Evolutionary conservation across 2,888 invertebrate genomes (phyloP), one percentile per base, ranked within the genome.

Genomic region (Phortica magna): DNA sequence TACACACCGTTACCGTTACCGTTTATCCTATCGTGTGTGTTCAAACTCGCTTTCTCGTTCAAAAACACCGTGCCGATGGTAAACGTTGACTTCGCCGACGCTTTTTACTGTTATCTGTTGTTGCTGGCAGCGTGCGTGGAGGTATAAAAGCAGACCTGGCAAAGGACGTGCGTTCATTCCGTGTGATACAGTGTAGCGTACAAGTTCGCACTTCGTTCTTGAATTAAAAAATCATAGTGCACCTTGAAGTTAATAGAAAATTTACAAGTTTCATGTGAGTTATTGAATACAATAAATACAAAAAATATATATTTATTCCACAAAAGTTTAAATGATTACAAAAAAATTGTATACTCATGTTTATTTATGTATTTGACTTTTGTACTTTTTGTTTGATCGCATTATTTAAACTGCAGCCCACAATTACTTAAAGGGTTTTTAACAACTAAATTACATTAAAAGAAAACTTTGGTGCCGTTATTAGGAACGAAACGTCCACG

Each of bases 91-190:
- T 74, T 74, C 64, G 70, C 71, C 76, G 76, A 53, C 43, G 61
- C 39, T 65, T 31, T 77, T 76, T 77, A 81, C 75, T 75, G 79
- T 68, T 76, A 72, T 61, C 61, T 61, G 19, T 19, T 19, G 17
- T 61, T 22, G 64, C 64, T 14, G 64, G 39, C 64, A 39, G 31
- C 39, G 22, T 22, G 14, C 67, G 59, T 70, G 39, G 59, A 64
- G 77, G 80, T 89, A 89, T 89, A 89, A 87, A 84, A 84, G 82
- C 73, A 82, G 83, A 76, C 76, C 79, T 75, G 64, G 78, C 77
- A 79, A 82, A 83, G 85, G 83, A 88, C 83, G 79, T 82, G 79
- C 80, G 83, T 81, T 85, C 83, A 89, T 89, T 89, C 83, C 81
- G 82, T 84, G 82, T 82, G 77, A 81, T 84, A 79, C 73, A 83